Evolutionary conservation across 2,797 vertebrate genomes (phyloP), one percentile per base, ranked within the genome.

Genomic region (Danionella dracula): DNA sequence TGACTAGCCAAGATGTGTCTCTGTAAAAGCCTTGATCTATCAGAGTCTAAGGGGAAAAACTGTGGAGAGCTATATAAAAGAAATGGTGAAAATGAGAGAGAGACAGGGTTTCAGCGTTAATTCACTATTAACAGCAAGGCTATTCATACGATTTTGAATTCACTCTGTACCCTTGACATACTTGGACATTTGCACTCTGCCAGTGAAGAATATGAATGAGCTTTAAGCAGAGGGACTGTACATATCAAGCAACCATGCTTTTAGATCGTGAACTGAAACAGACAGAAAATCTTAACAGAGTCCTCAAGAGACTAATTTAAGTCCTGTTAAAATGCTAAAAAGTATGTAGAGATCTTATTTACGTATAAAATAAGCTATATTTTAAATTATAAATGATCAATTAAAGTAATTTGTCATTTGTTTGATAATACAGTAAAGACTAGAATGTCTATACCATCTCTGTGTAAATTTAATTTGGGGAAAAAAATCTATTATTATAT

Each of bases 271-370:
- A 45, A 58, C 48, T 45, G 17, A 66, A 53, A 62, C 7, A 20
- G 67, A 50, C 37, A 44, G 42, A 69, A 35, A 20, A 38, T 35
- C 10, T 32, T 27, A 42, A 54, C 19, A 16, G 11, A 53, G 27
- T 13, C 2, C 7, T 15, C 23, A 69, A 40, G 29, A 55, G 42
- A 51, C 7, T 19, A 21, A 15, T 51, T 41, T 20, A 23, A 17
- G 13, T 41, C 13, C 21, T 31, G 38, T 20, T 53, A 19, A 32
- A n/a, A 65, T 37, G 32, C 17, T 61, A 59, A 66, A 48, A 42
- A 32, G 46, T 34, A 27, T 19, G 58, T 41, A 41, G 46, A 75
- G 65, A 74, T 78, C 77, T 79, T 81, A 83, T 84, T 83, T 80
- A 78, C 74, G 38, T 58, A 63, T 58, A 65, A 72, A 31, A 68